Evolutionary conservation across 92 coral and sea anemone species (phyloP), one percentile per base, ranked within the genome.

Genomic region (Plumapathes pennacea): DNA sequence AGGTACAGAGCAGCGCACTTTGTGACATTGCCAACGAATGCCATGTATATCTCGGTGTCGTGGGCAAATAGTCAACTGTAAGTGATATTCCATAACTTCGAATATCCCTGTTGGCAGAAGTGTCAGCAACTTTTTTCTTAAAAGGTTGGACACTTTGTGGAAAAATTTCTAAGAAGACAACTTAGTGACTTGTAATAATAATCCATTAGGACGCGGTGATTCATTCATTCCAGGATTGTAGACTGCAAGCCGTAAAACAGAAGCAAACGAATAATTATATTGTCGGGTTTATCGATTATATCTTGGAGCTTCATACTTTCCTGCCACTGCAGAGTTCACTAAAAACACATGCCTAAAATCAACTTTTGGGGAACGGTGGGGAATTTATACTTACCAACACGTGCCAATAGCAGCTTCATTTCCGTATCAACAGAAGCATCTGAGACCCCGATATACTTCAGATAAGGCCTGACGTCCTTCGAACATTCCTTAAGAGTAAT

Each of bases 341-440:
- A n/a, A n/a, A n/a, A n/a, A n/a, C n/a, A n/a, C n/a, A n/a, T n/a
- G n/a, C n/a, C n/a, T n/a, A n/a, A n/a, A n/a, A n/a, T n/a, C n/a
- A n/a, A n/a, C n/a, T n/a, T n/a, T n/a, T 25, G 37, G 36, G 32
- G 36, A 50, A 50, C 57, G n/a, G 55, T n/a, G 33, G 29, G 17
- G 30, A 32, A 42, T 43, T n/a, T n/a, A n/a, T 31, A 42, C 67
- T n/a, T 53, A 68, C 77, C 77, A 50, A 71, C 77, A 22, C 55
- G 65, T 17, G 62, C 71, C 18, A 77, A 55, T 17, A 69, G 55
- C 47, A 78, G 37, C 36, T 78, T 62, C 5, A 46, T 44, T 40
- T 78, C 78, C 15, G 37, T 59, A 50, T 51, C 46, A 4, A 45
- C 46, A 26, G 26, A 57, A 50, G 19, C 14, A 54, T 62, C 72